These are phyloP conservation scores for Actenoides lindsayi DNA, from an alignment of 2,113 vertebrate species.

Conservation along the genomic window DNA sequence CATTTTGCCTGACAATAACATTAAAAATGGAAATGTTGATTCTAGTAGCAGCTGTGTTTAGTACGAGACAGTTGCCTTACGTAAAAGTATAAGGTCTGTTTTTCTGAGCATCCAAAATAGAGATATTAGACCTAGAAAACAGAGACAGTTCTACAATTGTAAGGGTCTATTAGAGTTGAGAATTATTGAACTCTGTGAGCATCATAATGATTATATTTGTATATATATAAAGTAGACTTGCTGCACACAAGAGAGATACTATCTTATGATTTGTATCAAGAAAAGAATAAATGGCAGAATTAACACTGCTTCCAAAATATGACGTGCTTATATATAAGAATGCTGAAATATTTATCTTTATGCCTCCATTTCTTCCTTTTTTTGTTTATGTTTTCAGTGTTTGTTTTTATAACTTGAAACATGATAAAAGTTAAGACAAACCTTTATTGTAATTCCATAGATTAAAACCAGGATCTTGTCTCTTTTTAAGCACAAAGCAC, in stretches of 20 bases:
- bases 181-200: background rate
- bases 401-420: background rate
- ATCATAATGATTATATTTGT: background rate
- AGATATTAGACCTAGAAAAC: background rate
- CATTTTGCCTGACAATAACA: background rate
- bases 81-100: background rate
- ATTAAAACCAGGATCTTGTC: background rate
- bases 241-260: background rate
- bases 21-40: constrained; percentile 19
- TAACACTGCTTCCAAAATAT: background rate
- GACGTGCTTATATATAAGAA: background rate
- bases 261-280: background rate
- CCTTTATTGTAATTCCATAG: background rate
- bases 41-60: constrained; percentile 14
- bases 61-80: background rate
- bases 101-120: background rate
- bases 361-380: background rate
- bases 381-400: background rate
- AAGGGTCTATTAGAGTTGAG: background rate
- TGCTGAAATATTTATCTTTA: background rate
- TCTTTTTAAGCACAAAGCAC: background rate
- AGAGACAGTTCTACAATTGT: background rate
- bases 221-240: background rate
- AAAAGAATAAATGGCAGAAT: background rate
- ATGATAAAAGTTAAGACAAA: background rate